Conservation (phyloP, 2,113 vertebrate genomes). For the Hassar affinis region DNA sequence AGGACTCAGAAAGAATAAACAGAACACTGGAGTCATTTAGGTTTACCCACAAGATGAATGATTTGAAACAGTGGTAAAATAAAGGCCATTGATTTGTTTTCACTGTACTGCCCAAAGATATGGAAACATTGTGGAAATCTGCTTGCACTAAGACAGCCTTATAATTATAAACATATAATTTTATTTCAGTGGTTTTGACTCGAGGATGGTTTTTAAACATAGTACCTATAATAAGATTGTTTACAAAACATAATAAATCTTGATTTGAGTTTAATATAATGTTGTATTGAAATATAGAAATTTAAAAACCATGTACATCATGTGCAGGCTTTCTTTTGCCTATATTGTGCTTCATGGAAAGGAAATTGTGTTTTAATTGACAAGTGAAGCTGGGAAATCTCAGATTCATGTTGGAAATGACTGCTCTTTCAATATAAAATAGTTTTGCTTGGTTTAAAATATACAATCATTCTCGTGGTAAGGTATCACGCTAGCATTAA, state of each 20-base stretch:
- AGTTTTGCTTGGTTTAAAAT: neutral
- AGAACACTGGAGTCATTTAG: neutral
- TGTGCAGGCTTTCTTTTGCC: neutral
- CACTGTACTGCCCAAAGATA: neutral
- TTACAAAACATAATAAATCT: neutral
- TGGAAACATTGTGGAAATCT: neutral
- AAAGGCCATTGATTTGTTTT: neutral
- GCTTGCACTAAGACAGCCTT: neutral
- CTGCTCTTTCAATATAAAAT: too few relatives aligned
- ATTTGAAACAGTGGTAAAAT: neutral
- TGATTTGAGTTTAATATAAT: neutral
- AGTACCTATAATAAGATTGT: neutral
- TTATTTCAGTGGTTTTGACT: neutral
- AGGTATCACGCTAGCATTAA: neutral
- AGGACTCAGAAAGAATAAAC: neutral
- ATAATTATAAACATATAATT: neutral
- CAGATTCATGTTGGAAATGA: neutral
- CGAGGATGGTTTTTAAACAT: neutral
- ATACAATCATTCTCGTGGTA: neutral
- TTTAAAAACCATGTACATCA: neutral
- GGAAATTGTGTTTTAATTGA: neutral
- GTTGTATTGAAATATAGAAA: neutral
- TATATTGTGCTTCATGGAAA: neutral
- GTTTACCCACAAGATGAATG: neutral
- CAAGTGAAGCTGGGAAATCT: neutral